Conservation (phyloP, 2,797 vertebrate genomes). For the Leptodactylus fallax region DNA sequence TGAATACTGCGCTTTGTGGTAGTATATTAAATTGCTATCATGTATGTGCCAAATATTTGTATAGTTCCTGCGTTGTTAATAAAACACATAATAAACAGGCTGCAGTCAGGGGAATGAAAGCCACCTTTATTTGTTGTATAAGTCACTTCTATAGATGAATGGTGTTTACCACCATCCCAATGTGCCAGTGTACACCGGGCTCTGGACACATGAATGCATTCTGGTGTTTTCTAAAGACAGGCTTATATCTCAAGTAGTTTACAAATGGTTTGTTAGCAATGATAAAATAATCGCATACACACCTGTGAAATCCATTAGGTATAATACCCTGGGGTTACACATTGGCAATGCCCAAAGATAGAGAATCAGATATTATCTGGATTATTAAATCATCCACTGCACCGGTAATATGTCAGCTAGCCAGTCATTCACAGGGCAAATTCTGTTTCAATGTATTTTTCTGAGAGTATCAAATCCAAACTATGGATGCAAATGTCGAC, state of each 20-base stretch:
- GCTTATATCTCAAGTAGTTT: background rate
- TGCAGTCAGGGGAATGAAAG: conserved; percentile 53
- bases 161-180: background rate
- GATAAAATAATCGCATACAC: background rate
- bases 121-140: conserved; percentile 51
- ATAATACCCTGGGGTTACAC: background rate
- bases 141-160: conserved; percentile 15
- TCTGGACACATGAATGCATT: conserved; percentile 6
- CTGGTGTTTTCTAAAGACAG: background rate
- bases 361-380: background rate
- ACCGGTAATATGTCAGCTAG: background rate
- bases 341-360: background rate
- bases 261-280: background rate
- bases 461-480: background rate
- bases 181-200: conserved; percentile 39
- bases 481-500: background rate
- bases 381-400: background rate
- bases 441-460: background rate
- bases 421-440: background rate
- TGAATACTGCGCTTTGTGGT: conserved; percentile 39
- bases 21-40: conserved; percentile 21
- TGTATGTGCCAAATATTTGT: conserved; percentile 50
- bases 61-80: conserved; percentile 55
- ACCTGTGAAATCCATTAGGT: background rate
- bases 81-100: conserved; percentile 38